phyloP scores from a whole-genome alignment of 2,113 vertebrate genomes.

The Trichechus manatus region DNA sequence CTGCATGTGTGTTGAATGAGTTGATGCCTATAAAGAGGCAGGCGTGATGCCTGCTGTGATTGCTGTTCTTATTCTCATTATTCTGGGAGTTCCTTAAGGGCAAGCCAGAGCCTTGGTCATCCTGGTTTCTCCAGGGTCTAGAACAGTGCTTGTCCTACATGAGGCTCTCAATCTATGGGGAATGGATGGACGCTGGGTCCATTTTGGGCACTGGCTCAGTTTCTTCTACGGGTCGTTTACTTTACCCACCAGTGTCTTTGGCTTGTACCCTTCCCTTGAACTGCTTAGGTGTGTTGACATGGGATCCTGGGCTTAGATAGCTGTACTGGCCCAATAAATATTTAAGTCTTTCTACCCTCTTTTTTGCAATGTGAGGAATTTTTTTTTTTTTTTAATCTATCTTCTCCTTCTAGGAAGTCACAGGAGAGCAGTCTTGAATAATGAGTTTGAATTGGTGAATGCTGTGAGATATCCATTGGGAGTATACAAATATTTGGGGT shows the following conservation, averaged over 20 bases:
- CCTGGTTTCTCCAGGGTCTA: background rate
- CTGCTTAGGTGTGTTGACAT: background rate
- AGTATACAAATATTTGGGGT: background rate
- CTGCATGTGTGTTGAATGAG: background rate
- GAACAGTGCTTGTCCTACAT: background rate
- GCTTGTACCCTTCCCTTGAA: background rate
- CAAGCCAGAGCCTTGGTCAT: background rate
- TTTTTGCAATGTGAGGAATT: background rate
- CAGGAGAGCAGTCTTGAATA: background rate
- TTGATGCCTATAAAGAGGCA: rapidly evolving
- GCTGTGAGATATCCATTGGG: background rate
- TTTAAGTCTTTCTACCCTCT: background rate
- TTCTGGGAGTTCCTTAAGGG: background rate
- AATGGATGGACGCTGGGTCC: background rate
- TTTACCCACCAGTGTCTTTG: background rate
- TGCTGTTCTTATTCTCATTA: rapidly evolving
- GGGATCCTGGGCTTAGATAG: background rate
- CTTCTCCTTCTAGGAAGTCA: background rate
- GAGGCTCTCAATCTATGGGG: rapidly evolving
- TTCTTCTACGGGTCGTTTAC: background rate
- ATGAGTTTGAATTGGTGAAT: background rate
- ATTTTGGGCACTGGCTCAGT: background rate
- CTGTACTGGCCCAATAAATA: background rate
- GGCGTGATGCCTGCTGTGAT: background rate
- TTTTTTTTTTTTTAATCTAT: background rate